phyloP scores from a whole-genome alignment of 2,888 invertebrate genomes.

The Yponomeuta malinellus region DNA sequence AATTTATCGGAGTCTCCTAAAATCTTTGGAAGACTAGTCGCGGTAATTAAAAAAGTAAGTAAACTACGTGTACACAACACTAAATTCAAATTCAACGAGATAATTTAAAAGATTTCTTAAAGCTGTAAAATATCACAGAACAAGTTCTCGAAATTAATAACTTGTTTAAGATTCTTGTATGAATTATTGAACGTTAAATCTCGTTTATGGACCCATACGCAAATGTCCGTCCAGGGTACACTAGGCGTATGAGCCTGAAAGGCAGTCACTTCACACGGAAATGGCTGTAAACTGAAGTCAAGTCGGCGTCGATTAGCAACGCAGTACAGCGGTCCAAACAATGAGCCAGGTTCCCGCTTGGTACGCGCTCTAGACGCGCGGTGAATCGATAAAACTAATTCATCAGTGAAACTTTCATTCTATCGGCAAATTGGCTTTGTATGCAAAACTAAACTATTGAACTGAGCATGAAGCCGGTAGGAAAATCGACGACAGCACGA shows the following conservation, averaged over 20 bases:
- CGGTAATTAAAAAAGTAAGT: too few relatives aligned
- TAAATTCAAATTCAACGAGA: too few relatives aligned
- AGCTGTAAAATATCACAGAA: background rate
- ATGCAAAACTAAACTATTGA: too few relatives aligned
- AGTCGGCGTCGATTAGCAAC: slow-evolving; percentile 54
- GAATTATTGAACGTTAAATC: background rate
- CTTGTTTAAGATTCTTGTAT: background rate
- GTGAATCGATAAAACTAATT: slow-evolving; percentile 51
- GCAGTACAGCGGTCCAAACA: slow-evolving; percentile 62
- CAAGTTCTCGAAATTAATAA: background rate
- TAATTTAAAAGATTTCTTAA: too few relatives aligned
- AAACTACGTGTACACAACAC: too few relatives aligned
- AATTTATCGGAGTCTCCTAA: background rate
- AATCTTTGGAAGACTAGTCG: background rate
- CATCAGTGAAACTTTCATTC: slow-evolving; percentile 32
- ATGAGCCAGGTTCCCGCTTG: slow-evolving; percentile 69
- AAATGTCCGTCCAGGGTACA: background rate
- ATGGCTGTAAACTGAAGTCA: slow-evolving; percentile 47
- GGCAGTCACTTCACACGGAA: slow-evolving; percentile 56
- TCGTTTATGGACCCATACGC: background rate
- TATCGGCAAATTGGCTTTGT: slow-evolving; percentile 27
- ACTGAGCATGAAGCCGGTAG: too few relatives aligned
- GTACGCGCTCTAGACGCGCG: slow-evolving; percentile 53
- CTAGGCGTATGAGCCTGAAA: slow-evolving; percentile 36
- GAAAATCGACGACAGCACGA: too few relatives aligned